Percentiles rank a stretch among this genome's conserved stretches.
These are phyloP conservation scores for Pangasius sanitwongsei DNA, from an alignment of 2,797 vertebrate species.

Conservation along the genomic window DNA sequence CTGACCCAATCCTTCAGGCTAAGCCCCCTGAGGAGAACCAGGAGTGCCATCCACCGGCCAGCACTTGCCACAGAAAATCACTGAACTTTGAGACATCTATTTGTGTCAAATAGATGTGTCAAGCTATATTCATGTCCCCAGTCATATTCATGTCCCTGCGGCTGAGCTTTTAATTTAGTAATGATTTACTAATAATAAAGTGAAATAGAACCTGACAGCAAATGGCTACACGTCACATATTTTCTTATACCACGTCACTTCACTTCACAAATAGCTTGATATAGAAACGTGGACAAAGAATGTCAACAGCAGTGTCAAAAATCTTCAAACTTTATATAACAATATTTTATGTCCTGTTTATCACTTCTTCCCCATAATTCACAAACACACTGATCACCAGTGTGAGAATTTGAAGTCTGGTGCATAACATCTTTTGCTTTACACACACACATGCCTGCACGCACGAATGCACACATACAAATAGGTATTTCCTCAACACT, in stretches of 20 bases:
- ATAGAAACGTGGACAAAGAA: background rate
- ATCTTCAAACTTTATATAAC: background rate
- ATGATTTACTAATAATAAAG: background rate
- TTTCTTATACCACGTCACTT: no score
- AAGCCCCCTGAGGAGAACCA: background rate
- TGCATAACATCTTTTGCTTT: background rate
- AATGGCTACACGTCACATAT: no score
- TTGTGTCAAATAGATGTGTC: background rate
- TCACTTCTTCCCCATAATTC: background rate
- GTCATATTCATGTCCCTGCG: background rate
- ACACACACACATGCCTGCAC: background rate
- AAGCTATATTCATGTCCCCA: background rate
- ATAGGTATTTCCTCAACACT: background rate
- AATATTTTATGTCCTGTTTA: background rate
- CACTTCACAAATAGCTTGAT: background rate
- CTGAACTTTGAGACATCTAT: background rate
- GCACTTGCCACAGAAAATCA: background rate
- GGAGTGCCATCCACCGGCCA: constrained; percentile 38
- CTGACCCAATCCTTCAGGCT: constrained; percentile 7
- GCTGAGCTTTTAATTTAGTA: background rate
- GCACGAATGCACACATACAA: background rate
- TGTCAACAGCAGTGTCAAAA: background rate
- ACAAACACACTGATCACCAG: background rate
- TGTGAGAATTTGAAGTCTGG: background rate
- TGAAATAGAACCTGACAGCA: background rate